Evolutionary conservation across 2,888 invertebrate species (phyloP), one percentile per base, ranked within the genome.

Genomic region (Philhelius pedissequus): DNA sequence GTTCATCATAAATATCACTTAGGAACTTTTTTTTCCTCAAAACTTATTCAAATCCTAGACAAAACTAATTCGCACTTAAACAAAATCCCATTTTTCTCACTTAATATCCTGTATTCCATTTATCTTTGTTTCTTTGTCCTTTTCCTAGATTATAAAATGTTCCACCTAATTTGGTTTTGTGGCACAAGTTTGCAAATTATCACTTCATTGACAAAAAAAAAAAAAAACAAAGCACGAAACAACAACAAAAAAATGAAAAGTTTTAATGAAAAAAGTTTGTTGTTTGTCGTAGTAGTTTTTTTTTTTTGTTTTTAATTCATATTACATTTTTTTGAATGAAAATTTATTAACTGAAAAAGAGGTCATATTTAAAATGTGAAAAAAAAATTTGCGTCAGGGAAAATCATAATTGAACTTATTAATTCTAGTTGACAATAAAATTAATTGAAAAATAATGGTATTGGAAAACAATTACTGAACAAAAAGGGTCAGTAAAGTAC

Each of bases 261-360:
- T 82, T 82, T 82, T 77, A 77, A 82, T 82, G 82, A 77, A 82
- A 68, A 77, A 82, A 82, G 38, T 78, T 77, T 75, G 73, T 43
- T 35, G 38, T 70, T 58, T 66, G 15, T 54, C 1, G 1, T 2
- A 11, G n/a, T 2, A 18, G 6, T 54, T 60, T 7, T 13, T 22
- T n/a, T 20, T 50, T 43, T 45, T 30, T 38, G 1, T 38, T 13
- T 35, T 11, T 13, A 35, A 5, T 35, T 3, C 13, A 13, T 9
- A 1, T 4, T 13, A 35, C 6, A n/a, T 38, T 38, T 71, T 38
- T 50, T 15, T 7, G 9, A 25, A 60, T 52, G 43, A 22, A 60
- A 60, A 66, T 71, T 82, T 60, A 77, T 25, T 38, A 40, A 25
- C 27, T 40, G 40, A 25, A n/a, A n/a, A n/a, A n/a, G n/a, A 60